These are phyloP conservation scores for Tipula helvola DNA, from an alignment of 2,888 invertebrate species.

Conservation along the genomic window DNA sequence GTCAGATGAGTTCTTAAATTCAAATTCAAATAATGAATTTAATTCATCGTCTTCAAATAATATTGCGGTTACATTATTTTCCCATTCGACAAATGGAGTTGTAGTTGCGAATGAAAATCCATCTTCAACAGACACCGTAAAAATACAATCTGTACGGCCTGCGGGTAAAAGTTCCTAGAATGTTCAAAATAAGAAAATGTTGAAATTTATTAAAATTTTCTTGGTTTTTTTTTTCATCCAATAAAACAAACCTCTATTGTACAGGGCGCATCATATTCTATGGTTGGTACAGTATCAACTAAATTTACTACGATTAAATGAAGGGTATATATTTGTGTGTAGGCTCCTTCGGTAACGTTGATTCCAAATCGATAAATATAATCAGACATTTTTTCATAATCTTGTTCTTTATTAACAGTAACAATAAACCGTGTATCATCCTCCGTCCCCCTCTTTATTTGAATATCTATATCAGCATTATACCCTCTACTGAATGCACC, in stretches of 20 bases:
- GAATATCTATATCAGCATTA: not conserved
- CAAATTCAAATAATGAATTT: conserved; percentile 35
- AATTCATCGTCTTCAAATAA: conserved; percentile 31
- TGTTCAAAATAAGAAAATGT: conserved; percentile 13
- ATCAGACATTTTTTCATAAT: conserved; percentile 40
- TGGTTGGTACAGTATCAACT: conserved; percentile 42
- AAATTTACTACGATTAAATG: conserved; percentile 29
- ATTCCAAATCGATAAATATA: conserved; percentile 14
- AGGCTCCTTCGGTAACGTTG: too few relatives aligned
- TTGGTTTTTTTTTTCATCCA: not conserved
- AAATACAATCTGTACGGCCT: conserved; percentile 25
- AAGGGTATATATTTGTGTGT: conserved; percentile 8
- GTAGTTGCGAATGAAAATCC: conserved; percentile 16
- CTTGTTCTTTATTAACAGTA: conserved; percentile 32
- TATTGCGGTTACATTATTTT: conserved; percentile 34
- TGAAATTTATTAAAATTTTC: not conserved
- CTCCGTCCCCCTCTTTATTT: not conserved
- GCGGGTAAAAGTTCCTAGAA: conserved; percentile 31
- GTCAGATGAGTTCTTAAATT: not conserved
- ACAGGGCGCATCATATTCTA: conserved; percentile 38
- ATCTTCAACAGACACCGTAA: conserved; percentile 23
- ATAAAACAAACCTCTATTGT: conserved; percentile 31
- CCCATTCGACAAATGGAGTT: conserved; percentile 16
- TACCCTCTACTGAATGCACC: not conserved
- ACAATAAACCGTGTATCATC: not conserved